A percentile compares a stretch with the other conserved stretches of the same genome.
phyloP scores from a whole-genome alignment of 2,888 invertebrate species.

The Conomelus anceps region DNA sequence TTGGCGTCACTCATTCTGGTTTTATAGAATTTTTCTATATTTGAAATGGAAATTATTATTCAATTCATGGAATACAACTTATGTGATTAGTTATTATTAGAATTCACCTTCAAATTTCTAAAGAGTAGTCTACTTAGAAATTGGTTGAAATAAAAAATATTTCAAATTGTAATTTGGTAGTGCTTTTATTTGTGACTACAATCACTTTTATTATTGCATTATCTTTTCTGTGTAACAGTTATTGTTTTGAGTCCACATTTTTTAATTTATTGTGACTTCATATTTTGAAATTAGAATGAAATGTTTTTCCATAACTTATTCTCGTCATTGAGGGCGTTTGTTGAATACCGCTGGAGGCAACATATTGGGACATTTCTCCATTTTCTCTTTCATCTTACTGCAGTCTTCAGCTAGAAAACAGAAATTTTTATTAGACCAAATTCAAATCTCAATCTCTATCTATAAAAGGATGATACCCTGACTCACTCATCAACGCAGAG shows the following conservation, averaged over 20 bases:
- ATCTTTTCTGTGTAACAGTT: neutral
- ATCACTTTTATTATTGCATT: neutral
- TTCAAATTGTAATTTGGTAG: neutral
- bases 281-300: neutral
- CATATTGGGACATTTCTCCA: conserved; percentile 28
- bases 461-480: too few species aligned
- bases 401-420: conserved; percentile 27
- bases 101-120: too few species aligned
- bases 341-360: conserved; percentile 22
- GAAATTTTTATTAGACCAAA: neutral
- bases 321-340: neutral
- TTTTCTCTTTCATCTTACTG: conserved; percentile 24
- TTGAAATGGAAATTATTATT: too few species aligned
- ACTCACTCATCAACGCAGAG: too few species aligned
- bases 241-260: neutral
- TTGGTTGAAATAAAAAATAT: neutral
- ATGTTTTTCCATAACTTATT: neutral
- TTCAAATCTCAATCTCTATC: too few species aligned
- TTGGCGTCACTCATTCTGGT: too few species aligned
- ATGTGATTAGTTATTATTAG: too few species aligned
- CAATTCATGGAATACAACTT: too few species aligned
- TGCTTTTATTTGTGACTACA: neutral
- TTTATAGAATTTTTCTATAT: too few species aligned
- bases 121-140: neutral
- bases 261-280: neutral